Evolutionary conservation across 1,140 invertebrate genomes (phyloP).

Genomic region (Latrodectus geometricus): DNA sequence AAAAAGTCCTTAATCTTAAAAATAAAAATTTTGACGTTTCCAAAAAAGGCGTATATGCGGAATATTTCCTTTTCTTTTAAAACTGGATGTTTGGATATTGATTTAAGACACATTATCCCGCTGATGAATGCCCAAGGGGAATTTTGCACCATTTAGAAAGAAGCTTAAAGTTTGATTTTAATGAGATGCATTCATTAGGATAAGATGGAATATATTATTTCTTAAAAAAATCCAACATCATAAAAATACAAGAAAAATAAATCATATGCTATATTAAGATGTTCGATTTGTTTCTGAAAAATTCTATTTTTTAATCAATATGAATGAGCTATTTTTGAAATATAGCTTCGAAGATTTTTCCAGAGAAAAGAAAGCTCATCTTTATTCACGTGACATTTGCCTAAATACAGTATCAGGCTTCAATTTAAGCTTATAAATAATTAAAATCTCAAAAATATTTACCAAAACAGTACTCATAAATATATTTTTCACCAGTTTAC

Average conservation of each 20-base stretch:
- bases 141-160: background rate
- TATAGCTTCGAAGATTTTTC: no score
- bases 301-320: no score
- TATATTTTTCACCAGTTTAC: no score
- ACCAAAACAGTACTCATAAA: no score
- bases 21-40: slow-evolving; percentile 15
- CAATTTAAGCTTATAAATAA: no score
- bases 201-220: background rate
- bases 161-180: background rate
- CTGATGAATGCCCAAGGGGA: slow-evolving; percentile 15
- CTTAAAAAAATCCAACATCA: background rate
- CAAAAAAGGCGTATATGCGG: background rate
- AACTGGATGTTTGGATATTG: slow-evolving; percentile 20
- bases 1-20: slow-evolving; percentile 25
- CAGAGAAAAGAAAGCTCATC: no score
- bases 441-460: no score
- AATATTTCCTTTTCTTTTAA: slow-evolving; percentile 18
- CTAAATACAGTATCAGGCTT: no score
- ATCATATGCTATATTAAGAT: no score
- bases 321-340: no score
- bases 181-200: background rate
- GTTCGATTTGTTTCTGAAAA: no score
- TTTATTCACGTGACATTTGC: no score
- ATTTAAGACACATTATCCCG: slow-evolving; percentile 30
- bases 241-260: background rate